A percentile compares a stretch with the other conserved stretches of the same genome.
Conservation (phyloP, 2,797 vertebrate species). For the Tiaroga cobitis region DNA sequence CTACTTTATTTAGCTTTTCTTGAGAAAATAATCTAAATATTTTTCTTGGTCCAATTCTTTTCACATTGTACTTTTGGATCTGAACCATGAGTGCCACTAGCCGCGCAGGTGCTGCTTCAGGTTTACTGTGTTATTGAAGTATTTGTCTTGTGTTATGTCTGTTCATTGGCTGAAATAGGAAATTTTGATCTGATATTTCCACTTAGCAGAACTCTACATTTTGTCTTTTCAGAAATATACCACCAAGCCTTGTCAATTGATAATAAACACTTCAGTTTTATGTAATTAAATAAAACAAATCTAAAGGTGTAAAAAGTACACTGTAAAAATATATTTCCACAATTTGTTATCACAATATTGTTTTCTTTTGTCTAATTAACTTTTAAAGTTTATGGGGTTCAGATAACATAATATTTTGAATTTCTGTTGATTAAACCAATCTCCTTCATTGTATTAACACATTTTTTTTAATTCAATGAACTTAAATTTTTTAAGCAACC, state of each 20-base stretch:
- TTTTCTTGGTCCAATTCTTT: background rate
- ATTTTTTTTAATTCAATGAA: too few relatives aligned
- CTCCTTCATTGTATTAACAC: too few relatives aligned
- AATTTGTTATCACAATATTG: too few relatives aligned
- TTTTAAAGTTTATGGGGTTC: too few relatives aligned
- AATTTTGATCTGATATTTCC: background rate
- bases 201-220: too few relatives aligned
- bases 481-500: too few relatives aligned
- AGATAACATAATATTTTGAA: too few relatives aligned
- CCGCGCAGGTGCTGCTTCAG: background rate
- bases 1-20: background rate
- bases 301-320: background rate
- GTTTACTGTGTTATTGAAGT: background rate
- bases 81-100: background rate
- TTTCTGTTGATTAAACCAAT: too few relatives aligned
- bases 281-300: background rate
- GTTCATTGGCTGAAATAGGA: background rate
- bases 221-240: background rate
- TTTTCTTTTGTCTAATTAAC: too few relatives aligned
- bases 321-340: too few relatives aligned
- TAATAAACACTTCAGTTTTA: background rate
- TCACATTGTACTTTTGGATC: background rate
- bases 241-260: background rate
- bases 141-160: background rate
- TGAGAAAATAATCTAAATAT: background rate